These are phyloP conservation scores for Apocrypta bakeri DNA, from an alignment of 1,140 invertebrate genomes.

Conservation along the genomic window DNA sequence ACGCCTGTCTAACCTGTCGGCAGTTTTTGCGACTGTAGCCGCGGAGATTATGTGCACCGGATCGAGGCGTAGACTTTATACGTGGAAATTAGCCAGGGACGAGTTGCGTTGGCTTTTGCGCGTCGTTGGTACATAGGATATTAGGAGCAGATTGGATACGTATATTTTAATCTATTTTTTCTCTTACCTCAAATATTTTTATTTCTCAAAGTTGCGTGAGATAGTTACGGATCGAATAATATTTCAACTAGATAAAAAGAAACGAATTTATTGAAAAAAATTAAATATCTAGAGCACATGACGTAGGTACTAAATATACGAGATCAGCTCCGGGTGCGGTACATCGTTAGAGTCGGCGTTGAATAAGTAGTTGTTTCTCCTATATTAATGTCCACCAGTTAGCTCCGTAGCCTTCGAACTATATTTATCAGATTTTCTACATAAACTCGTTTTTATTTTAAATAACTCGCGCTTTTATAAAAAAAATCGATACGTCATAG, in stretches of 20 bases:
- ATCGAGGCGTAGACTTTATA: not conserved
- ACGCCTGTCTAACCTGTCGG: conserved; percentile 6
- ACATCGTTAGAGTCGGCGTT: not conserved
- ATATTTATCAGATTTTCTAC: not conserved
- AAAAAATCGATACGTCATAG: not conserved
- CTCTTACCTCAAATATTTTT: no score
- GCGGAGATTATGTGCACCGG: not conserved
- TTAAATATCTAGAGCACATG: not conserved
- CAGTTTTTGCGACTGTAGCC: not conserved
- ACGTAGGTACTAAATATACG: not conserved
- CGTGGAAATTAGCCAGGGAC: not conserved
- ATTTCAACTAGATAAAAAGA: no score
- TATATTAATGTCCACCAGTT: no score
- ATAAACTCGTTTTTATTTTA: not conserved
- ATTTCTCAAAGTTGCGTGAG: no score
- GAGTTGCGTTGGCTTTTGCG: not conserved
- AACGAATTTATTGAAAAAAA: not conserved
- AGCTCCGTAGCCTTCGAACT: not conserved
- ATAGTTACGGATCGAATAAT: no score
- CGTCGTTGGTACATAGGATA: no score
- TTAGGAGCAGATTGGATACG: no score
- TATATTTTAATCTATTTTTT: no score
- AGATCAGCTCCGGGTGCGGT: not conserved
- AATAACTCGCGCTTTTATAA: not conserved
- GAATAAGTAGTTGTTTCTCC: not conserved